Conservation (phyloP, 2,797 vertebrate species). For the Danionella dracula region DNA sequence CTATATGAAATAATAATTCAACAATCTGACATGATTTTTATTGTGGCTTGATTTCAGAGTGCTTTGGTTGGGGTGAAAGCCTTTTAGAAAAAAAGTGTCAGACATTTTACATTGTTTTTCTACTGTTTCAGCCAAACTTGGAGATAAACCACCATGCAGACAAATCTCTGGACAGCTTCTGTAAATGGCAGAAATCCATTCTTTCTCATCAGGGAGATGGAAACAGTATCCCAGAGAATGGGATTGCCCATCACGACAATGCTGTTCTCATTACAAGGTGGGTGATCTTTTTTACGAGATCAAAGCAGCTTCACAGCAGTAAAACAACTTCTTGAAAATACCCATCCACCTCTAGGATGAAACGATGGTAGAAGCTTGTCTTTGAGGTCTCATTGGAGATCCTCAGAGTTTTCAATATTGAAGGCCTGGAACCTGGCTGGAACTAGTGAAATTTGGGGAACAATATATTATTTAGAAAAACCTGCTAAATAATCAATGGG, state of each 20-base stretch:
- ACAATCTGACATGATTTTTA: neutral
- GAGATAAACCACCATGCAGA: conserved; percentile 99
- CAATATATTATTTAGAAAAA: no score
- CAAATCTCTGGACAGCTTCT: conserved; percentile 99
- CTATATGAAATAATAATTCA: neutral
- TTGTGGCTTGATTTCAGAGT: neutral
- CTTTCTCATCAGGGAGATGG: conserved; percentile 92
- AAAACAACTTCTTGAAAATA: no score
- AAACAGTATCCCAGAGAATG: conserved; percentile 97
- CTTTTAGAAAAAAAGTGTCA: neutral
- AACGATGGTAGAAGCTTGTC: no score
- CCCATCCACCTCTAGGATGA: no score
- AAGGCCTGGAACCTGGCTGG: no score
- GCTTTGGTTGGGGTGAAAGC: no score
- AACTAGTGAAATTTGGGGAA: no score
- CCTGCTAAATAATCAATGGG: no score
- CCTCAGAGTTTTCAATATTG: no score
- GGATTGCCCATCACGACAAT: conserved; percentile 98
- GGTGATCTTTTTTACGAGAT: conserved; percentile 51
- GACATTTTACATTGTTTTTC: neutral
- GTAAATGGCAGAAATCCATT: conserved; percentile 99
- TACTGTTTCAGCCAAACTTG: conserved; percentile 85
- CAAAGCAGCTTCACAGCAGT: no score
- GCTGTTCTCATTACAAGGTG: conserved; percentile 98
- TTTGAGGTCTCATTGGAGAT: no score